These are phyloP conservation scores for Parus major DNA, from an alignment of 2,113 vertebrate species.

Conservation along the genomic window DNA sequence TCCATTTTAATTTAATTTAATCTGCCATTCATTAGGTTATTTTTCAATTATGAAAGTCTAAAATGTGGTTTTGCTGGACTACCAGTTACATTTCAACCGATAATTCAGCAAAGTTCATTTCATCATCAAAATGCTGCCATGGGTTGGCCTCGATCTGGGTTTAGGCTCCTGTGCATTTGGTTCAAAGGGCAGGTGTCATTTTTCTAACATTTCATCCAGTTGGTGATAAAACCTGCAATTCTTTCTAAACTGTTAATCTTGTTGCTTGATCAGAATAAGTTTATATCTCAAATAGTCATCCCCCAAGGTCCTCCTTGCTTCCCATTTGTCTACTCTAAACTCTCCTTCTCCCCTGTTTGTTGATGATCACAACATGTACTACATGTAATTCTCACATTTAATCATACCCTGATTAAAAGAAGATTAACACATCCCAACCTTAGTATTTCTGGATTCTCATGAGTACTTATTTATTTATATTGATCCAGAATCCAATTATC, in stretches of 20 bases:
- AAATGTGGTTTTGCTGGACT: neutral
- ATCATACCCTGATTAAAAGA: neutral
- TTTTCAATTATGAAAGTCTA: neutral
- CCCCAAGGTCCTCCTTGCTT: neutral
- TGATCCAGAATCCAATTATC: conserved; percentile 22
- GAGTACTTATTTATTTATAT: neutral
- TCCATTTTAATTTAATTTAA: neutral
- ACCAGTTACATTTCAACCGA: neutral
- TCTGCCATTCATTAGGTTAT: neutral
- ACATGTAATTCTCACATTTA: neutral
- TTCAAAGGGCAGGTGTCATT: neutral
- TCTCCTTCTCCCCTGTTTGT: neutral
- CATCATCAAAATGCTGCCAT: neutral
- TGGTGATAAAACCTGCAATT: neutral
- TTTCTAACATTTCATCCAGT: neutral
- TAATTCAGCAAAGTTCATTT: neutral
- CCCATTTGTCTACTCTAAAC: neutral
- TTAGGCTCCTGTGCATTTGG: neutral
- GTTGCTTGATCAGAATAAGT: neutral
- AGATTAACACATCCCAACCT: neutral
- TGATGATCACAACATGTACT: neutral
- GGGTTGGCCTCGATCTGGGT: neutral
- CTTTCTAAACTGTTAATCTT: neutral
- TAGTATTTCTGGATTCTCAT: neutral
- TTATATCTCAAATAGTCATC: neutral